Percentiles rank a stretch among this genome's conserved stretches.
Evolutionary conservation across 2,888 invertebrate genomes (phyloP).

Genomic region (Unio delphinus): DNA sequence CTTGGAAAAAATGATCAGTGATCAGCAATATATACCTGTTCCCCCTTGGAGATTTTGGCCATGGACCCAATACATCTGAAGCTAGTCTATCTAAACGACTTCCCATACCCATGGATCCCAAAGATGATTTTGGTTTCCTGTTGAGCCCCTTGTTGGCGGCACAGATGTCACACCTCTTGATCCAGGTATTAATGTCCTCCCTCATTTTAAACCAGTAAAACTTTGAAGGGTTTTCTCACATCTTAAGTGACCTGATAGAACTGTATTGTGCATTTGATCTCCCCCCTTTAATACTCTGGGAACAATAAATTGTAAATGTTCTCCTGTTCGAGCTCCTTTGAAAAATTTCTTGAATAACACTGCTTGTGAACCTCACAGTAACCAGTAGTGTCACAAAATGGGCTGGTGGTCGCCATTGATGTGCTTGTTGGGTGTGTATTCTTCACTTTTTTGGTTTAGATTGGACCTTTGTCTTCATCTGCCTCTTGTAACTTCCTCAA

Average conservation of each 20-base stretch:
- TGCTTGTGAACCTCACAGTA: neutral
- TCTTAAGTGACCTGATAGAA: conserved; percentile 15
- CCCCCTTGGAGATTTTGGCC: conserved; percentile 2
- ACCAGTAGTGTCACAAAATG: conserved; percentile 1
- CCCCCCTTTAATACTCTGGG: conserved; percentile 1
- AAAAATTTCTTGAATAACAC: neutral
- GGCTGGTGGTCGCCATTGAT: neutral
- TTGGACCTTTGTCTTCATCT: no score
- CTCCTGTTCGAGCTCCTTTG: neutral
- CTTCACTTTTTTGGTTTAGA: no score
- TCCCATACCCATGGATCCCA: conserved; percentile 13
- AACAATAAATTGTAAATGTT: conserved; percentile 1
- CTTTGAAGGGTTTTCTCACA: conserved; percentile 9
- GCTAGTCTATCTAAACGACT: conserved; percentile 11
- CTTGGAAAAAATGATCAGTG: conserved; percentile 7
- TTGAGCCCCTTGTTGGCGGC: conserved; percentile 1
- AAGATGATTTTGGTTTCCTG: conserved; percentile 10
- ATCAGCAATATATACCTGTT: conserved; percentile 6
- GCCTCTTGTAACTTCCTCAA: no score
- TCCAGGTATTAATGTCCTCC: conserved; percentile 8
- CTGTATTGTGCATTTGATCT: conserved; percentile 1
- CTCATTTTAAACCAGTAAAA: conserved; percentile 21
- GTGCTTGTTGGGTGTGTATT: no score
- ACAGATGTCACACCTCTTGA: conserved; percentile 8
- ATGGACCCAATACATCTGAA: conserved; percentile 1